Percentiles rank a stretch among this genome's conserved stretches.
Conservation (phyloP, 2,888 invertebrate species). For the Microctonus brassicae region DNA sequence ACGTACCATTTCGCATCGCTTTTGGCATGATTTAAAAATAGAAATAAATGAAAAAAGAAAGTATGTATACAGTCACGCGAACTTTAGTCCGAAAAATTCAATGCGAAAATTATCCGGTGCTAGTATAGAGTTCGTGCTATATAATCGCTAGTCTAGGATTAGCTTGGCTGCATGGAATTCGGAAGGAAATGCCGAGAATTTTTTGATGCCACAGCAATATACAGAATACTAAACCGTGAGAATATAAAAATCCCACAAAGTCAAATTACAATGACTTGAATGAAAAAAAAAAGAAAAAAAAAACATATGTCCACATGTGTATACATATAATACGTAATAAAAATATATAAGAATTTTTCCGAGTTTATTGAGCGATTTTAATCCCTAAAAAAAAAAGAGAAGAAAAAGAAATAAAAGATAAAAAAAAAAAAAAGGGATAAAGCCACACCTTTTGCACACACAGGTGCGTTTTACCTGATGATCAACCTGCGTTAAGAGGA, state of each 20-base stretch:
- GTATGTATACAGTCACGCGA: not conserved
- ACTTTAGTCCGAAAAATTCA: not conserved
- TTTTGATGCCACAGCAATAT: no score
- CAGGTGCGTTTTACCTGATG: not conserved
- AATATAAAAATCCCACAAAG: slow-evolving; percentile 12
- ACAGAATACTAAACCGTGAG: slow-evolving; percentile 40
- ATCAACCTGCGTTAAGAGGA: slow-evolving; percentile 12
- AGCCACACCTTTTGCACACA: not conserved
- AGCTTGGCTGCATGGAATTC: slow-evolving; percentile 48
- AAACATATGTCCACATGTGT: no score
- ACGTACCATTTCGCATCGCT: not conserved
- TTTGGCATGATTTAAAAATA: not conserved
- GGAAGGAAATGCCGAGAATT: slow-evolving; percentile 49
- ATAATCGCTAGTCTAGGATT: slow-evolving; percentile 53
- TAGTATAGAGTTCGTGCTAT: slow-evolving; percentile 48
- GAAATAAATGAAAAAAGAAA: not conserved
- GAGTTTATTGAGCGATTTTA: not conserved
- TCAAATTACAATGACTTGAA: not conserved
- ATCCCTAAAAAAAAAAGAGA: slow-evolving; percentile 24
- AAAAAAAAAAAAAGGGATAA: not conserved
- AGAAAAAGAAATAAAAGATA: not conserved
- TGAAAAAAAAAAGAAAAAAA: not conserved
- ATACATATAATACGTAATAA: no score
- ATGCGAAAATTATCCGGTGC: slow-evolving; percentile 9
- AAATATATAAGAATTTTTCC: no score